Evolutionary conservation across 2,113 vertebrate genomes (phyloP).

Genomic region (Cygnus atratus): DNA sequence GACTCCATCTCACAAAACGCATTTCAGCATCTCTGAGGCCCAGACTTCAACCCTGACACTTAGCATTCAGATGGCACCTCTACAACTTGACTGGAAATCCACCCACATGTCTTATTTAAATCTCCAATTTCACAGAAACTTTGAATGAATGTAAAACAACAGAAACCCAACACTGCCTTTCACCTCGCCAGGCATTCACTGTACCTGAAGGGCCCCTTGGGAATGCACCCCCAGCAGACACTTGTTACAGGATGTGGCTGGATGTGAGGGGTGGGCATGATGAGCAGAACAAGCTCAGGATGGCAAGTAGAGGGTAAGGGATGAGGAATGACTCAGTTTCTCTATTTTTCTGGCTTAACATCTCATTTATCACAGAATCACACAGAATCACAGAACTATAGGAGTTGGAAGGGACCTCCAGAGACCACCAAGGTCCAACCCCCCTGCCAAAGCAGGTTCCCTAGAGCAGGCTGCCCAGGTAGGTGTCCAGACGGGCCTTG

Average conservation of each 20-base stretch:
- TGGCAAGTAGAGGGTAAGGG: not conserved
- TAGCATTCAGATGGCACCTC: not conserved
- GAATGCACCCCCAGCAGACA: not conserved
- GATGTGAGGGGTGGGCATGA: not conserved
- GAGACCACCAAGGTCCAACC: no score
- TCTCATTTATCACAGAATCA: not conserved
- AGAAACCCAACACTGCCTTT: not conserved
- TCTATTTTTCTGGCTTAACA: not conserved
- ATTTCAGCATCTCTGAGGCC: not conserved
- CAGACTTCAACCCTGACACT: not conserved
- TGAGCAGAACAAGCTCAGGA: not conserved
- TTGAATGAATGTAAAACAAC: not conserved
- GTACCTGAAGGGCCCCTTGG: not conserved
- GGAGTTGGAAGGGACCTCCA: no score
- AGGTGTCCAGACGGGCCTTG: no score
- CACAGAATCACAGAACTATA: no score
- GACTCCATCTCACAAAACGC: not conserved
- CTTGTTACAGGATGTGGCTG: not conserved
- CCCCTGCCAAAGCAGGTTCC: no score
- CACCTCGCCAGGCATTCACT: not conserved
- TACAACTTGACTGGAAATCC: not conserved
- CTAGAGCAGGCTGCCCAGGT: no score
- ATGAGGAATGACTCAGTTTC: accelerated
- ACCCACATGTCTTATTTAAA: not conserved
- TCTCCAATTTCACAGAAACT: not conserved